Conservation (phyloP, 2,888 invertebrate species). For the Lepidochitona cinerea region DNA sequence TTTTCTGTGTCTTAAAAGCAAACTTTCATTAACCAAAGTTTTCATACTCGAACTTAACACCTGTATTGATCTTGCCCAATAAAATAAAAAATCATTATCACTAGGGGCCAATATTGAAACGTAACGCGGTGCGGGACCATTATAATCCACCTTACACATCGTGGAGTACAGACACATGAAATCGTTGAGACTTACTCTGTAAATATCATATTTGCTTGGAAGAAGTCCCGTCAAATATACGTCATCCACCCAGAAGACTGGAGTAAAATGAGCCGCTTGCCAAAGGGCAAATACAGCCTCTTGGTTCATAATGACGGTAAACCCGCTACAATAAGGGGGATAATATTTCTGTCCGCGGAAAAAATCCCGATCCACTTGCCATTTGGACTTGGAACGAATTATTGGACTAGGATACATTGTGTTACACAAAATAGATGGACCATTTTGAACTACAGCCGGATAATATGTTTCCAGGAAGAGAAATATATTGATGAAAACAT, state of each 20-base stretch:
- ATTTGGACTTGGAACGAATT: background rate
- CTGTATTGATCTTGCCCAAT: background rate
- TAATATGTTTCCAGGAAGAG: background rate
- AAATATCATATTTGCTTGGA: background rate
- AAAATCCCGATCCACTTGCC: background rate
- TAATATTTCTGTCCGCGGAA: background rate
- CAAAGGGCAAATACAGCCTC: background rate
- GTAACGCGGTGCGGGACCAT: background rate
- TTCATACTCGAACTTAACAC: background rate
- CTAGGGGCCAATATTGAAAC: background rate
- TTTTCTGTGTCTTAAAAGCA: too few species aligned
- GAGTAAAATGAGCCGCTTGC: background rate
- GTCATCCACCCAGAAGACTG: background rate
- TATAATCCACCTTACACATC: background rate
- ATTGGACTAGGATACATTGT: background rate
- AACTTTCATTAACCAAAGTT: background rate
- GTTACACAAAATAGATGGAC: background rate
- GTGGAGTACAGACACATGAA: background rate
- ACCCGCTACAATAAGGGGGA: background rate
- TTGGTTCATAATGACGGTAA: background rate
- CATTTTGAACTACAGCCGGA: background rate
- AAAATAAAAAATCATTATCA: background rate
- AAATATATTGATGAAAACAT: background rate
- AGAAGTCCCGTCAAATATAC: background rate
- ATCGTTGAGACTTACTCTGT: background rate